phyloP scores from a whole-genome alignment of 2,888 invertebrate genomes.

The Schizaphis graminum region DNA sequence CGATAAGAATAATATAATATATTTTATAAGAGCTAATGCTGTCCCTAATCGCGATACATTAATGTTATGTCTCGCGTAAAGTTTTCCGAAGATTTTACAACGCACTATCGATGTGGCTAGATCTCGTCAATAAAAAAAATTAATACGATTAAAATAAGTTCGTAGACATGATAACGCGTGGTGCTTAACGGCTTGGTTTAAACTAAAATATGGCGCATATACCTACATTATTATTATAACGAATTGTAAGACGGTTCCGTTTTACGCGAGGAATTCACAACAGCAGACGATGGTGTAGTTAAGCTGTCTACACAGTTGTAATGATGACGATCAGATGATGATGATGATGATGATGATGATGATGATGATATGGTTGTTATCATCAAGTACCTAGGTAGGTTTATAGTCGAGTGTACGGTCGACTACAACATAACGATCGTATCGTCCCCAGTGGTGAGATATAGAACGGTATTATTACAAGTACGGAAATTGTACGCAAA shows the following conservation, averaged over 20 bases:
- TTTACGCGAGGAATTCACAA: background rate
- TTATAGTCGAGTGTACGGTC: background rate
- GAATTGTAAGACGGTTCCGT: background rate
- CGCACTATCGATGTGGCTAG: background rate
- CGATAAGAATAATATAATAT: background rate
- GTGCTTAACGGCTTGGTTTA: background rate
- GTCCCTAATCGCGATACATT: background rate
- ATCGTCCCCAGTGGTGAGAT: background rate
- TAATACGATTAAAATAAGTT: background rate
- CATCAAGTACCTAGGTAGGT: background rate
- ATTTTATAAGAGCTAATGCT: background rate
- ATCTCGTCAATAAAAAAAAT: background rate
- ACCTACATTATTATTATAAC: background rate
- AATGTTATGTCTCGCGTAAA: background rate
- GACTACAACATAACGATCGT: background rate
- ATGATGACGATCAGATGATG: background rate
- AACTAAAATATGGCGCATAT: background rate
- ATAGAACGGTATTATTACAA: background rate
- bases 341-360: background rate
- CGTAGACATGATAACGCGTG: background rate
- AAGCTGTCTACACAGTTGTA: background rate
- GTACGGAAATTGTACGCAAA: background rate
- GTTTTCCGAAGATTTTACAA: background rate
- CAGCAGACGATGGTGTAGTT: background rate
- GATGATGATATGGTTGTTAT: background rate